Evolutionary conservation across 2,113 vertebrate genomes (phyloP).

Genomic region (Ophthalmolycus amberensis): DNA sequence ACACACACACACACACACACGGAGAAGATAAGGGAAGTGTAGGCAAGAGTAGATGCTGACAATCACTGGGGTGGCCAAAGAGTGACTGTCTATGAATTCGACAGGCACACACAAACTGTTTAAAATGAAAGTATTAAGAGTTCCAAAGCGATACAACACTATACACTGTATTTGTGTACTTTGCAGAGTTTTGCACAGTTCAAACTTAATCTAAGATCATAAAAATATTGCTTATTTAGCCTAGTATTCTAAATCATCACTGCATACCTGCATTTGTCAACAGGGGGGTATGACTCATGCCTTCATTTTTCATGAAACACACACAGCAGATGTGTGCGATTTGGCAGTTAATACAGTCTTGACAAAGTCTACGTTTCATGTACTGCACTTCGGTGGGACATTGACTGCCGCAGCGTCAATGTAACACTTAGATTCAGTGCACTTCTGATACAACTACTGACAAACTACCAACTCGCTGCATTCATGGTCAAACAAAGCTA

Average conservation of each 20-base stretch:
- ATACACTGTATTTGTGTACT: neutral
- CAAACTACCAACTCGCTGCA: neutral
- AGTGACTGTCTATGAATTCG: neutral
- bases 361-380: neutral
- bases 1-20: neutral
- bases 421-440: neutral
- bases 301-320: neutral
- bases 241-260: neutral
- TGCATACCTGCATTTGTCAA: conserved; percentile 23
- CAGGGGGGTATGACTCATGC: conserved; percentile 25
- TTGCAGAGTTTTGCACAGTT: neutral
- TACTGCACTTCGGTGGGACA: neutral
- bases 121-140: neutral
- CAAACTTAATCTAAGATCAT: neutral
- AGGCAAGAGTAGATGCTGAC: neutral
- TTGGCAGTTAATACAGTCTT: neutral
- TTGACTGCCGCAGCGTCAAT: neutral
- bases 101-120: neutral
- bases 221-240: neutral
- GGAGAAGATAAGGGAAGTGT: neutral
- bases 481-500: neutral
- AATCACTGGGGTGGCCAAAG: neutral
- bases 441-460: conserved; percentile 8
- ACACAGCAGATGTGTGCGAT: neutral
- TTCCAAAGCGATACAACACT: neutral